Percentiles rank a stretch among this genome's conserved stretches.
These are phyloP conservation scores for Lepidothrix coronata DNA, from an alignment of 2,113 vertebrate species.

Conservation along the genomic window DNA sequence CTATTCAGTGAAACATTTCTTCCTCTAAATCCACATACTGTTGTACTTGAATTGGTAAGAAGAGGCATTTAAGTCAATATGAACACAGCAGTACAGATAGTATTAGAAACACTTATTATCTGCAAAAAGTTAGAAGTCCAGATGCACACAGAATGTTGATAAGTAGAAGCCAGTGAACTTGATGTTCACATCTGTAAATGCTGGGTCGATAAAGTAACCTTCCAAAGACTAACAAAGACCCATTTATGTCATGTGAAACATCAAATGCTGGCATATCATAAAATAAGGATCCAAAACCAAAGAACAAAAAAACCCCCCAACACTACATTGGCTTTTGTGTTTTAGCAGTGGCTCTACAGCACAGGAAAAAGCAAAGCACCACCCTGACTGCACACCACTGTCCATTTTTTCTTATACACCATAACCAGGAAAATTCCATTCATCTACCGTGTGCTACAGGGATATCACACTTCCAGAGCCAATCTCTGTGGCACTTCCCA, in stretches of 20 bases:
- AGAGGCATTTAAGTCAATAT: neutral
- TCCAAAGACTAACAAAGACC: neutral
- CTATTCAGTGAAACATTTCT: neutral
- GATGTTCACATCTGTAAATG: neutral
- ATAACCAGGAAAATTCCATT: neutral
- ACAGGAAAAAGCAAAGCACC: neutral
- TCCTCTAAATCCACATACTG: neutral
- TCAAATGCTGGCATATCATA: neutral
- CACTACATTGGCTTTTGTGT: neutral
- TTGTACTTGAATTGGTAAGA: neutral
- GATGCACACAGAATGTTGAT: neutral
- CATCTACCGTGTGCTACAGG: neutral
- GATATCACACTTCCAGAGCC: accelerated
- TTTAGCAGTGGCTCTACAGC: neutral
- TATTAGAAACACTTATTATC: neutral
- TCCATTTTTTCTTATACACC: neutral
- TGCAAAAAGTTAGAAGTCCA: neutral
- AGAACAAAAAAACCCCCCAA: neutral
- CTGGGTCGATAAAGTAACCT: neutral
- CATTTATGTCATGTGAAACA: neutral
- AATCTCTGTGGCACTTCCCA: neutral
- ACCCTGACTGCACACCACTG: neutral
- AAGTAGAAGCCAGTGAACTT: neutral
- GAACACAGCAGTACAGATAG: neutral
- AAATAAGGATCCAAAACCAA: neutral